A percentile compares a stretch with the other conserved stretches of the same genome.
Conservation (phyloP, 2,888 invertebrate genomes). For the Lycophotia porphyrea region DNA sequence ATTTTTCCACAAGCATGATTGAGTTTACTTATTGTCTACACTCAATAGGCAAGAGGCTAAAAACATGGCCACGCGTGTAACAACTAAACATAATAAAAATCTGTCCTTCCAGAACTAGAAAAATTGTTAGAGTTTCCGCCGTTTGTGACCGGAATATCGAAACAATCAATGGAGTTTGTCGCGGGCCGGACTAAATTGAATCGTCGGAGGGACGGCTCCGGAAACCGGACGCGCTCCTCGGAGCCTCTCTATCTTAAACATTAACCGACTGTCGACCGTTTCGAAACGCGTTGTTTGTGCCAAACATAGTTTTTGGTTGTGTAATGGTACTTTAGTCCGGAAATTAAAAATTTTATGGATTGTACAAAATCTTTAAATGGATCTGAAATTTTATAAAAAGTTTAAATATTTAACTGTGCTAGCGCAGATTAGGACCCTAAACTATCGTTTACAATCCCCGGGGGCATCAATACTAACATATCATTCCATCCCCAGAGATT, state of each 20-base stretch:
- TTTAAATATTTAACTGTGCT: background rate
- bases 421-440: conserved; percentile 16
- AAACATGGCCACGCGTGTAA: conserved; percentile 45
- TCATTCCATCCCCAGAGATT: conserved; percentile 43
- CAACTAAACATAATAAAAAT: conserved; percentile 68
- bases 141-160: conserved; percentile 88
- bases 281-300: conserved; percentile 52
- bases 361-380: conserved; percentile 27
- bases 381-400: background rate
- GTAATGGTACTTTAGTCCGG: conserved; percentile 45
- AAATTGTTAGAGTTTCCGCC: conserved; percentile 73
- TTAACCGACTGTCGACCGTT: conserved; percentile 71
- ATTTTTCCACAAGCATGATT: conserved; percentile 26
- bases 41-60: conserved; percentile 37
- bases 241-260: conserved; percentile 78
- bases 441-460: conserved; percentile 39
- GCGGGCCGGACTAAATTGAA: conserved; percentile 85
- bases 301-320: conserved; percentile 57
- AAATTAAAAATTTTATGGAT: conserved; percentile 47
- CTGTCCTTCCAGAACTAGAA: conserved; percentile 65
- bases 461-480: conserved; percentile 49
- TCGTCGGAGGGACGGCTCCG: conserved; percentile 79
- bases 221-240: conserved; percentile 85
- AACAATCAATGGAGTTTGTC: conserved; percentile 89
- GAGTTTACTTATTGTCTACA: conserved; percentile 45